phyloP scores from a whole-genome alignment of 2,888 invertebrate species.

The Pilophorus perplexus region DNA sequence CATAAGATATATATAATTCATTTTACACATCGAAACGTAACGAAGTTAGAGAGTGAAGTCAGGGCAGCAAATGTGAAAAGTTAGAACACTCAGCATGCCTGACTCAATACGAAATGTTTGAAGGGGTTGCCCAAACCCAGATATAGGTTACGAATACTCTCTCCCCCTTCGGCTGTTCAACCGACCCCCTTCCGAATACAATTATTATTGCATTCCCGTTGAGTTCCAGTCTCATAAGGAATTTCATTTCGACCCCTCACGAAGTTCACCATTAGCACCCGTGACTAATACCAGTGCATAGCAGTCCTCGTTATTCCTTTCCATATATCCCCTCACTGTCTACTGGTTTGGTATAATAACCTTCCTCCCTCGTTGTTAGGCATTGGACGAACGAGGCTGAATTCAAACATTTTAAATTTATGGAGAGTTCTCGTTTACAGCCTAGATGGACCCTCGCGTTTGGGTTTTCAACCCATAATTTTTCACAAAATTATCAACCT shows the following conservation, averaged over 20 bases:
- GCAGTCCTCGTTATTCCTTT: conserved; percentile 31
- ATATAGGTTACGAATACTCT: background rate
- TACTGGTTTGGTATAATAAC: background rate
- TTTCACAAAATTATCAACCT: background rate
- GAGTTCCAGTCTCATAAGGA: conserved; percentile 38
- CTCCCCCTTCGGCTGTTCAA: no score
- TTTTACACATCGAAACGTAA: no score
- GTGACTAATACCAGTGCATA: conserved; percentile 36
- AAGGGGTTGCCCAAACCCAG: background rate
- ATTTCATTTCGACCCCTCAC: conserved; percentile 37
- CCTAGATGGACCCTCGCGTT: background rate
- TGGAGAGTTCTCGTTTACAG: background rate
- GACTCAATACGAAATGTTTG: no score
- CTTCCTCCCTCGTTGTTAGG: background rate
- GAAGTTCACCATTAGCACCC: conserved; percentile 38
- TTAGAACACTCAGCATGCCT: no score
- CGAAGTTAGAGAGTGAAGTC: no score
- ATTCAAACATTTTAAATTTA: conserved; percentile 5
- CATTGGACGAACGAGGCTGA: background rate
- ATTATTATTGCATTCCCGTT: conserved; percentile 39
- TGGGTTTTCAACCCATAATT: background rate
- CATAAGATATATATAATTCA: no score
- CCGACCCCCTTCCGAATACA: conserved; percentile 16
- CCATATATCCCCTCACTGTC: conserved; percentile 21
- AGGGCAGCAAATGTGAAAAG: no score